Conservation (phyloP, 2,888 invertebrate species). For the Drosophila affinis region DNA sequence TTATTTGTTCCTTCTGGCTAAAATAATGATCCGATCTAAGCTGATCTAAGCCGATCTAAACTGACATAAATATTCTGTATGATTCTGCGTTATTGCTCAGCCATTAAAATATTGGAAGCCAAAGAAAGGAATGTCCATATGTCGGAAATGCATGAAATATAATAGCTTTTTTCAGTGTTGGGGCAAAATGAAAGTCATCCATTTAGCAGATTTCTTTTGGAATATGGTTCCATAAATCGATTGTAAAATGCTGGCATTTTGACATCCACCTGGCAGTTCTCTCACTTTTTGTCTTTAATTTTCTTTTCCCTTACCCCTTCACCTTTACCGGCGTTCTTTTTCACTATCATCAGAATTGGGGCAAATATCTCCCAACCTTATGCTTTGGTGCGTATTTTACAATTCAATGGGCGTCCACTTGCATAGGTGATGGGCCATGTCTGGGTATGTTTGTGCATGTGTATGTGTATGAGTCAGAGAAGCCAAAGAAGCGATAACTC, state of each 20-base stretch:
- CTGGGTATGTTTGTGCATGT: conserved; percentile 10
- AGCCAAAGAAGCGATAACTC: conserved; percentile 11
- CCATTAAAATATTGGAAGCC: too few relatives aligned
- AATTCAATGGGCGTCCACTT: conserved; percentile 71
- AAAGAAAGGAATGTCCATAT: too few relatives aligned
- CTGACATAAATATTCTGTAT: too few relatives aligned
- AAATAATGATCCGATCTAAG: too few relatives aligned
- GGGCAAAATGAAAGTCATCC: background rate
- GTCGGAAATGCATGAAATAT: background rate
- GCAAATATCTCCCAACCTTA: conserved; percentile 41
- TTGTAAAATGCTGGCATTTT: conserved; percentile 19
- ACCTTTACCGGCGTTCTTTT: conserved; percentile 23
- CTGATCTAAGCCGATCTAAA: too few relatives aligned
- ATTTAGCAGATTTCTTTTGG: background rate
- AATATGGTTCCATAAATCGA: background rate
- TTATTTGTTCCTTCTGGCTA: too few relatives aligned
- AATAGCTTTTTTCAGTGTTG: background rate
- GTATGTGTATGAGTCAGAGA: background rate
- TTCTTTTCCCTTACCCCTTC: background rate
- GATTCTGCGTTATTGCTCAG: too few relatives aligned
- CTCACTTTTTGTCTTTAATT: background rate
- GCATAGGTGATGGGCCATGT: conserved; percentile 51
- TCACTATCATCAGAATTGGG: background rate
- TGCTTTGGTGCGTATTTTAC: conserved; percentile 67
- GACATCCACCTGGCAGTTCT: conserved; percentile 6